Conservation (phyloP, 2,797 vertebrate species). For the Eurystomus glaucurus region DNA sequence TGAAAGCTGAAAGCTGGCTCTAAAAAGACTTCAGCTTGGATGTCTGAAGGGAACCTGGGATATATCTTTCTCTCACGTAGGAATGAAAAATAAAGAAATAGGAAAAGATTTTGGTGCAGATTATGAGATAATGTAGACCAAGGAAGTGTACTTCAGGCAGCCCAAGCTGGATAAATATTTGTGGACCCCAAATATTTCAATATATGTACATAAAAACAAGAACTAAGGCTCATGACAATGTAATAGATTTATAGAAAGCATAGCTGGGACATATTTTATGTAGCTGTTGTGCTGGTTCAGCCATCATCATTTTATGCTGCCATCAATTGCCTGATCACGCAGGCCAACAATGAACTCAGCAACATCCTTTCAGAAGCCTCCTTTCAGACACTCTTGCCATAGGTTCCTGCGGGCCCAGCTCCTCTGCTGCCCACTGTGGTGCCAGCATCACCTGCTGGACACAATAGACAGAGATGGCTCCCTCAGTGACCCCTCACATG, state of each 20-base stretch:
- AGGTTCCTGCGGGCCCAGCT: too few relatives aligned
- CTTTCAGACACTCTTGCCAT: too few relatives aligned
- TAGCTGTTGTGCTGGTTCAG: background rate
- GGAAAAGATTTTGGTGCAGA: background rate
- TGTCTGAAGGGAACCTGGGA: background rate
- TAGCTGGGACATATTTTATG: background rate
- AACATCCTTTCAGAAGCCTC: too few relatives aligned
- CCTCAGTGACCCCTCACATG: too few relatives aligned
- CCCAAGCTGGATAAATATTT: background rate
- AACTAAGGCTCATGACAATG: background rate
- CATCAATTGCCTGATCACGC: too few relatives aligned
- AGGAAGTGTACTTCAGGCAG: background rate
- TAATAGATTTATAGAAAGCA: background rate
- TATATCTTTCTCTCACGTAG: background rate
- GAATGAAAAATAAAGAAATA: constrained; percentile 21
- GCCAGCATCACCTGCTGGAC: too few relatives aligned
- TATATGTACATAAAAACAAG: background rate
- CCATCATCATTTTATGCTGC: too few relatives aligned
- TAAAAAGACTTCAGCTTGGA: background rate
- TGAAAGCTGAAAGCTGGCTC: background rate
- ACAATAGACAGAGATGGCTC: too few relatives aligned
- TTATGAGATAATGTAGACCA: background rate
- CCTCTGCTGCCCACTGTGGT: too few relatives aligned
- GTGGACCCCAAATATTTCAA: background rate
- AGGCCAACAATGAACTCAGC: too few relatives aligned